Conservation (phyloP, 2,888 invertebrate genomes). For the Latrodectus hesperus region DNA sequence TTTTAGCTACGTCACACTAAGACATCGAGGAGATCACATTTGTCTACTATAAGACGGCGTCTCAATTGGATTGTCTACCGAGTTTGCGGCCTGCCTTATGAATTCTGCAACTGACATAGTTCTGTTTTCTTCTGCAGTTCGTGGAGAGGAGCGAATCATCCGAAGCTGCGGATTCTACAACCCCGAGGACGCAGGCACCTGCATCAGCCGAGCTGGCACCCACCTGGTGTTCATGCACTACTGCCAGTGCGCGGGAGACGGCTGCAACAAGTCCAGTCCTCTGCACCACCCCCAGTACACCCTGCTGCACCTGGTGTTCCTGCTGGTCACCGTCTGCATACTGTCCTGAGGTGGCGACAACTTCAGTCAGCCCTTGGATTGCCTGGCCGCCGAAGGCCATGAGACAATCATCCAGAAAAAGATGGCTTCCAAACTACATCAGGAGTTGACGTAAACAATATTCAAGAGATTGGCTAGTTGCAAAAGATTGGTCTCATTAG, state of each 20-base stretch:
- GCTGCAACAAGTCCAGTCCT: constrained; percentile 44
- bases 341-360: too few relatives aligned
- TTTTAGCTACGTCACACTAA: too few relatives aligned
- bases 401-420: too few relatives aligned
- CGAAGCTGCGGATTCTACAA: constrained; percentile 56
- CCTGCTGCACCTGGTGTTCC: constrained; percentile 4
- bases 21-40: too few relatives aligned
- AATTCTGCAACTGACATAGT: neutral
- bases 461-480: too few relatives aligned
- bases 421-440: too few relatives aligned
- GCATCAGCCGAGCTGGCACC: constrained; percentile 46
- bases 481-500: too few relatives aligned
- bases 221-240: constrained; percentile 58
- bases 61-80: too few relatives aligned
- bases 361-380: neutral
- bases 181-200: constrained; percentile 45
- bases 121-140: constrained; percentile 20
- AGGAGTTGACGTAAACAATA: too few relatives aligned
- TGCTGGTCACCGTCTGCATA: neutral
- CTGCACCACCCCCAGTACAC: neutral
- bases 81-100: too few relatives aligned
- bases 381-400: too few relatives aligned
- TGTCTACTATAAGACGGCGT: too few relatives aligned
- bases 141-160: constrained; percentile 24
- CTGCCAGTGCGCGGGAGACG: constrained; percentile 57